phyloP scores from a whole-genome alignment of 2,888 invertebrate genomes.

The Autographa pulchrina region DNA sequence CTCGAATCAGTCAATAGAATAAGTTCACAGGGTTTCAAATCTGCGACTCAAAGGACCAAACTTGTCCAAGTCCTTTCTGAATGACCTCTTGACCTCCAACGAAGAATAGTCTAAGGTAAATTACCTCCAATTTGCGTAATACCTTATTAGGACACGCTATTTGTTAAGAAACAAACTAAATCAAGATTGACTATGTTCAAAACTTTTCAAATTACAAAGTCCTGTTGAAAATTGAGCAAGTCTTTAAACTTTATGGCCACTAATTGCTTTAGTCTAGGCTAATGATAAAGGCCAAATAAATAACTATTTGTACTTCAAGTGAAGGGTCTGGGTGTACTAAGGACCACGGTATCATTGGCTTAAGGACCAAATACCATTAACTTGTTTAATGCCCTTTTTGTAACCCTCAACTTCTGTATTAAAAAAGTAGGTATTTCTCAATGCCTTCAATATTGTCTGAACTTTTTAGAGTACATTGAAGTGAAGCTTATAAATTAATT shows the following conservation, averaged over 20 bases:
- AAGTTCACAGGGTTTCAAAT: not conserved
- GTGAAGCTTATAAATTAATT: no score
- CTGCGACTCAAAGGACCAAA: conserved; percentile 5
- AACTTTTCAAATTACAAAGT: not conserved
- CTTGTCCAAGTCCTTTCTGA: not conserved
- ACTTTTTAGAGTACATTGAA: no score
- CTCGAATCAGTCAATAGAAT: not conserved
- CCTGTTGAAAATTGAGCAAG: not conserved
- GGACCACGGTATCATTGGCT: not conserved
- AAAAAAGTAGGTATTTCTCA: no score
- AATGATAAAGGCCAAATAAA: not conserved
- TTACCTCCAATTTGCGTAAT: not conserved
- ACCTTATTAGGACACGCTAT: not conserved
- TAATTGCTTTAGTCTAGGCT: not conserved
- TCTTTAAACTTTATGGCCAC: not conserved
- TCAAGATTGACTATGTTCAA: not conserved
- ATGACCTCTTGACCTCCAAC: not conserved
- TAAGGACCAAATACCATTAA: not conserved
- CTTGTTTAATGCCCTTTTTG: not conserved
- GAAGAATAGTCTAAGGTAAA: not conserved
- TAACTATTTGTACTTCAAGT: not conserved
- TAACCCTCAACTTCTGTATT: no score
- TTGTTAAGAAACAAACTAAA: not conserved
- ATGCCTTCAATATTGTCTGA: no score
- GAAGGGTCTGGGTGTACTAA: not conserved